phyloP scores from a whole-genome alignment of 2,888 invertebrate genomes.

The Odontocolon sp. region DNA sequence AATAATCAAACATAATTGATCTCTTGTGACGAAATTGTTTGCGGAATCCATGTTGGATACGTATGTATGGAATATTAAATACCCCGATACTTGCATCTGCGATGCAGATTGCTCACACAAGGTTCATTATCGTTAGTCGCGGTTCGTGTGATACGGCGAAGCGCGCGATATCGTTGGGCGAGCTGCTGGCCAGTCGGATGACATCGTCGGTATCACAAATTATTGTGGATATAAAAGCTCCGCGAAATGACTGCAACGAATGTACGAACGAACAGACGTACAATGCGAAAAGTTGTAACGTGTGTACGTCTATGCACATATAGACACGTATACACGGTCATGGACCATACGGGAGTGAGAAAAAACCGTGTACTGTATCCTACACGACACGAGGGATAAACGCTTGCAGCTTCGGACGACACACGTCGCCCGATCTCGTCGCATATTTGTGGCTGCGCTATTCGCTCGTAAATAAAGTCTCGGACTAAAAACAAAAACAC shows the following conservation, averaged over 20 bases:
- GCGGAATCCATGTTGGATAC: too few relatives aligned
- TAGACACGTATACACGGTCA: constrained; percentile 40
- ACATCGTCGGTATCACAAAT: constrained; percentile 62
- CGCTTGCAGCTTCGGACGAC: constrained; percentile 38
- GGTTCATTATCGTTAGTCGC: constrained; percentile 71
- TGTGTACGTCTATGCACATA: constrained; percentile 35
- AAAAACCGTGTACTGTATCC: constrained; percentile 19
- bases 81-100: too few relatives aligned
- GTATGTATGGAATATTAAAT: too few relatives aligned
- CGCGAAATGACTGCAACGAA: constrained; percentile 67
- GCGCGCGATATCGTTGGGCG: constrained; percentile 13
- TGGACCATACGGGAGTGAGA: background rate
- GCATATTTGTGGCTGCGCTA: constrained; percentile 79
- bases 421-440: constrained; percentile 72
- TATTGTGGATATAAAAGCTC: constrained; percentile 70
- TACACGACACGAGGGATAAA: constrained; percentile 44
- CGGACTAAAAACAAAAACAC: constrained; percentile 75
- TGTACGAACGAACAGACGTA: too few relatives aligned
- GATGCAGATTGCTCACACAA: constrained; percentile 29
- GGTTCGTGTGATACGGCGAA: constrained; percentile 62
- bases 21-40: too few relatives aligned
- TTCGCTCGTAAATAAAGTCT: constrained; percentile 80
- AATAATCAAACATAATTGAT: too few relatives aligned
- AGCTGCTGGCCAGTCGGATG: background rate
- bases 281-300: background rate